phyloP scores from a whole-genome alignment of 2,888 invertebrate genomes.

The Hartigia nigra region DNA sequence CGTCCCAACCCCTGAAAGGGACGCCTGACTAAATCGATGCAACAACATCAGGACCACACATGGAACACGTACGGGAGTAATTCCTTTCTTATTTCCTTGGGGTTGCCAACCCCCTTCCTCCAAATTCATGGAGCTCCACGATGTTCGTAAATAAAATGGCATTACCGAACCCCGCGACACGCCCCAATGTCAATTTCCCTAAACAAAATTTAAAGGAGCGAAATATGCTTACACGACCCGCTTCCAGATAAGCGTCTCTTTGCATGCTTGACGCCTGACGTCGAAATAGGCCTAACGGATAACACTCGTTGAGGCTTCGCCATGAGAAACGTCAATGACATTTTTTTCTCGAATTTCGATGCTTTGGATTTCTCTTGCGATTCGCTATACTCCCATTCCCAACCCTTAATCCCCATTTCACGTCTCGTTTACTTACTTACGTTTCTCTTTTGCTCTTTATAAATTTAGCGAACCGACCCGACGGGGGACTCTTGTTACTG shows the following conservation, averaged over 20 bases:
- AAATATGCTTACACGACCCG: constrained; percentile 13
- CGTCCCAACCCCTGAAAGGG: not conserved
- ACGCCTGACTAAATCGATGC: not conserved
- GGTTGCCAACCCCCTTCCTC: not conserved
- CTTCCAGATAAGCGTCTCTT: not conserved
- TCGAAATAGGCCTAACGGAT: not conserved
- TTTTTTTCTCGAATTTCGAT: not conserved
- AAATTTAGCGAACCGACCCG: not conserved
- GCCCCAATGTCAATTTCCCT: constrained; percentile 17
- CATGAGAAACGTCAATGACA: not conserved
- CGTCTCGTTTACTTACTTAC: not conserved
- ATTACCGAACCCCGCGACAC: constrained; percentile 13
- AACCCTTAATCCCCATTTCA: no score
- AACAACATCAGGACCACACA: not conserved
- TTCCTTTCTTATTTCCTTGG: constrained; percentile 19
- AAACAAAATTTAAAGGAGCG: constrained; percentile 23
- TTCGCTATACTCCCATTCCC: not conserved
- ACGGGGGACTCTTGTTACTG: no score
- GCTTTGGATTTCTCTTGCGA: not conserved
- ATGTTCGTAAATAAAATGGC: constrained; percentile 25
- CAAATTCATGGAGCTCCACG: constrained; percentile 10
- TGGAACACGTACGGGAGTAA: constrained; percentile 17
- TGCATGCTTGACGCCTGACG: not conserved
- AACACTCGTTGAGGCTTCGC: not conserved
- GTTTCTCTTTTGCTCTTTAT: not conserved